phyloP scores from a whole-genome alignment of 2,888 invertebrate species.

The Drosophila mimica region DNA sequence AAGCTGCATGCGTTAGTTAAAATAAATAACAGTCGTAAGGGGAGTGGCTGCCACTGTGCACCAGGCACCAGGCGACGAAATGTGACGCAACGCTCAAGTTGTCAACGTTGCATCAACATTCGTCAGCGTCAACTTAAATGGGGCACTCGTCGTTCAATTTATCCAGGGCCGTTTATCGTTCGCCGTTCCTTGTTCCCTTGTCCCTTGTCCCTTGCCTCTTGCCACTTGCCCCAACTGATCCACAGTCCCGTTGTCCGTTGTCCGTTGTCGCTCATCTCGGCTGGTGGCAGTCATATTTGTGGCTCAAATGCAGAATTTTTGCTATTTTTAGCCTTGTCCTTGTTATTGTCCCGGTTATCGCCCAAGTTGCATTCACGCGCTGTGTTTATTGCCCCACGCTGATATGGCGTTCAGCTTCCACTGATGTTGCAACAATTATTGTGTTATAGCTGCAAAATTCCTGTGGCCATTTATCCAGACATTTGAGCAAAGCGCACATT shows the following conservation, averaged over 20 bases:
- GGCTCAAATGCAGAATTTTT: conserved; percentile 77
- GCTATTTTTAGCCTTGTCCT: conserved; percentile 71
- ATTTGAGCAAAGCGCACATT: conserved; percentile 11
- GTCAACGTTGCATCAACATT: conserved; percentile 56
- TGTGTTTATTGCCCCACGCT: conserved; percentile 4
- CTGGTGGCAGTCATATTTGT: conserved; percentile 67
- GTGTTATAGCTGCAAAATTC: conserved; percentile 22
- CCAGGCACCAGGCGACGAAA: neutral
- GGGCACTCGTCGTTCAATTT: conserved; percentile 36
- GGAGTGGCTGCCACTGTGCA: conserved; percentile 24
- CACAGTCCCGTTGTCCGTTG: conserved; percentile 1
- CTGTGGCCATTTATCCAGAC: conserved; percentile 11
- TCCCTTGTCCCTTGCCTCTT: neutral
- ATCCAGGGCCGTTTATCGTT: conserved; percentile 20
- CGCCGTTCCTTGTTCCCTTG: neutral
- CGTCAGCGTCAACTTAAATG: conserved; percentile 75
- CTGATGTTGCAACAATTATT: conserved; percentile 74
- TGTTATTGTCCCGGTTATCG: conserved; percentile 36
- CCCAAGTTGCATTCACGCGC: conserved; percentile 22
- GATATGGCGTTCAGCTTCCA: conserved; percentile 25
- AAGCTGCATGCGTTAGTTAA: neutral
- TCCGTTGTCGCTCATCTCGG: conserved; percentile 25
- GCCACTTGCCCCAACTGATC: neutral
- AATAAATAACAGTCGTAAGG: neutral
- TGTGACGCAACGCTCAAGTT: conserved; percentile 28